Percentiles rank a stretch among this genome's conserved stretches.
phyloP scores from a whole-genome alignment of 2,888 invertebrate genomes.

The Sepioteuthis lessoniana region DNA sequence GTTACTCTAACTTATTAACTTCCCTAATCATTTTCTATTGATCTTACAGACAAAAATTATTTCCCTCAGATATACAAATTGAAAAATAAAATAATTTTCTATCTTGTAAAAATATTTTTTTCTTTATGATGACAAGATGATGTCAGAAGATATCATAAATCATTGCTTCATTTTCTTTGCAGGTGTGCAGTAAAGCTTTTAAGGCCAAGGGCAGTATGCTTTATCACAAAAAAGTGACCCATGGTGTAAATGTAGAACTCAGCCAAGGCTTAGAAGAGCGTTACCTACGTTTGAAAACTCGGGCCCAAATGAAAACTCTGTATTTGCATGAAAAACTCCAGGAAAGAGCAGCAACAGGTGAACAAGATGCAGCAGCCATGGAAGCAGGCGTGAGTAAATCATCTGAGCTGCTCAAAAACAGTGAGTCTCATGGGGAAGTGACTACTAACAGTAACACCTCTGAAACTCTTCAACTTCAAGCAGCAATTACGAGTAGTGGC shows the following conservation, averaged over 20 bases:
- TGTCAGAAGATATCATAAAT: background rate
- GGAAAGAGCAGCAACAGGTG: slow-evolving; percentile 47
- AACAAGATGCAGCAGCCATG: slow-evolving; percentile 40
- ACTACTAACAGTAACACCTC: background rate
- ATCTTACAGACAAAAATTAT: background rate
- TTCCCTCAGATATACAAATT: no score
- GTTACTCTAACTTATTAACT: background rate
- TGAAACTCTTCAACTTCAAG: slow-evolving; percentile 37
- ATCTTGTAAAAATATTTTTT: no score
- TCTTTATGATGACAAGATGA: no score
- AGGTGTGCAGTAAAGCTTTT: slow-evolving; percentile 71
- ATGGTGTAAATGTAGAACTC: slow-evolving; percentile 68
- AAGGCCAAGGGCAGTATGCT: slow-evolving; percentile 71
- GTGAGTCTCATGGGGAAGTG: slow-evolving; percentile 44
- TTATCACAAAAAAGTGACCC: slow-evolving; percentile 70
- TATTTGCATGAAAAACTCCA: slow-evolving; percentile 50
- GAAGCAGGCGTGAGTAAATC: background rate
- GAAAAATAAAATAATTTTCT: no score
- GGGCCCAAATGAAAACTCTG: slow-evolving; percentile 56
- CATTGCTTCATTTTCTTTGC: slow-evolving; percentile 50
- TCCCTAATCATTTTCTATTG: background rate
- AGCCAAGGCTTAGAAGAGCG: slow-evolving; percentile 71
- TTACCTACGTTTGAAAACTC: slow-evolving; percentile 65
- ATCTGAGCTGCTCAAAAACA: slow-evolving; percentile 37
- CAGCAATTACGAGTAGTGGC: background rate